These are phyloP conservation scores for Eueides isabella DNA, from an alignment of 1,140 invertebrate species.

Conservation along the genomic window DNA sequence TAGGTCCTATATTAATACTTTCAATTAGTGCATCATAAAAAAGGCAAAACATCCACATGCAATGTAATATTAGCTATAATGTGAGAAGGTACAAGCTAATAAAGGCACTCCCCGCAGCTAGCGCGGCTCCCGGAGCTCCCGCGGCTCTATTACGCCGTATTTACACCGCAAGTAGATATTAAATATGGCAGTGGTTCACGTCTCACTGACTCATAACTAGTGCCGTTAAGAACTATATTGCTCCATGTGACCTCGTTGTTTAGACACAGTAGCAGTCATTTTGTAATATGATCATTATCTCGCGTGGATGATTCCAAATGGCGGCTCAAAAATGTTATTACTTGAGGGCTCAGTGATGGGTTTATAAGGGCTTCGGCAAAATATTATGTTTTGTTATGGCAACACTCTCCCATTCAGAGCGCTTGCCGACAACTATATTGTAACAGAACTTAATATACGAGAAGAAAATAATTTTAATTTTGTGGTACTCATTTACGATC, in stretches of 20 bases:
- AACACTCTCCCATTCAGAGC: not conserved
- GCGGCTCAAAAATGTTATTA: slow-evolving; percentile 35
- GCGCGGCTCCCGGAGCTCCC: slow-evolving; percentile 4
- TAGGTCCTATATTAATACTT: no score
- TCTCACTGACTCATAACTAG: slow-evolving; percentile 14
- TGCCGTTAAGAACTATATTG: slow-evolving; percentile 20
- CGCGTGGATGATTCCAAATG: slow-evolving; percentile 22
- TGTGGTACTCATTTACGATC: no score
- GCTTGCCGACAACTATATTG: not conserved
- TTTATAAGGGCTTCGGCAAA: not conserved
- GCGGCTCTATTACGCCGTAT: slow-evolving; percentile 27
- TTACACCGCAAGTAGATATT: slow-evolving; percentile 11
- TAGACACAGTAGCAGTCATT: slow-evolving; percentile 3
- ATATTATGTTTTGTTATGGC: not conserved
- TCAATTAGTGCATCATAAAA: not conserved
- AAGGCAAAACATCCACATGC: not conserved
- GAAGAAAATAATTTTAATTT: no score
- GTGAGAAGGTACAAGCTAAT: not conserved
- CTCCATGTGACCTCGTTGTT: not conserved
- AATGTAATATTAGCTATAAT: not conserved
- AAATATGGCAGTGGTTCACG: slow-evolving; percentile 4
- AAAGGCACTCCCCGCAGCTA: not conserved
- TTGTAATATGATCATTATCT: slow-evolving; percentile 34
- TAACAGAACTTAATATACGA: not conserved
- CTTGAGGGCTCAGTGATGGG: not conserved